Evolutionary conservation across 2,797 vertebrate genomes (phyloP), one percentile per base, ranked within the genome.

Genomic region (Thamnophis elegans): DNA sequence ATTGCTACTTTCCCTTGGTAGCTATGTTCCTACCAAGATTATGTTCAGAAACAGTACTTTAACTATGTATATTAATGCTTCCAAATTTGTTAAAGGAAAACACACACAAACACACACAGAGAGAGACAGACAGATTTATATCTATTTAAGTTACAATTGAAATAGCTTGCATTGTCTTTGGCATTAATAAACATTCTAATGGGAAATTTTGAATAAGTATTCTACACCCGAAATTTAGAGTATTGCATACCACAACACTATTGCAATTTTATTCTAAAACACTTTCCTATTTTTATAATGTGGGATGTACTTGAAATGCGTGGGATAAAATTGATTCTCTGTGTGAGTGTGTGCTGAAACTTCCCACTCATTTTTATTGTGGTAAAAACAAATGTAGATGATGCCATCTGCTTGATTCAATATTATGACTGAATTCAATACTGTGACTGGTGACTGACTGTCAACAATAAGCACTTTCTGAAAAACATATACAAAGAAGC

Each of bases 351-450:
- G 32, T 88, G 68, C 28, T 92, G 10, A 42, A 60, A 82, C 68
- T 93, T 88, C 92, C 92, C n/a, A 93, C 92, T 82, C 82, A 58
- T 73, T 90, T 65, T 73, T 68, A 68, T 22, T 68, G n/a, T 88
- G n/a, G 68, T 60, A 88, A 91, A 90, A 53, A 88, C 47, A 82
- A 93, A 18, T 60, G 18, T 54, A 16, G 85, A 56, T 82, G 65
- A 54, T 82, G 16, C 82, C 42, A 87, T 54, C 85, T 47, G n/a
- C 20, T 58, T 88, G 25, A 55, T 82, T 93, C 86, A 91, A 55
- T 93, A 88, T 91, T 88, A 88, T 93, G 85, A 78, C 16, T 82
- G 85, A 78, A 90, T 82, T 82, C 36, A 47, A 20, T 82, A 82
- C 10, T 47, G 42, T 47, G 55, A 54, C 36, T 59, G 47, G 54